Evolutionary conservation across 2,797 vertebrate genomes (phyloP).

Genomic region (Brotula barbata): DNA sequence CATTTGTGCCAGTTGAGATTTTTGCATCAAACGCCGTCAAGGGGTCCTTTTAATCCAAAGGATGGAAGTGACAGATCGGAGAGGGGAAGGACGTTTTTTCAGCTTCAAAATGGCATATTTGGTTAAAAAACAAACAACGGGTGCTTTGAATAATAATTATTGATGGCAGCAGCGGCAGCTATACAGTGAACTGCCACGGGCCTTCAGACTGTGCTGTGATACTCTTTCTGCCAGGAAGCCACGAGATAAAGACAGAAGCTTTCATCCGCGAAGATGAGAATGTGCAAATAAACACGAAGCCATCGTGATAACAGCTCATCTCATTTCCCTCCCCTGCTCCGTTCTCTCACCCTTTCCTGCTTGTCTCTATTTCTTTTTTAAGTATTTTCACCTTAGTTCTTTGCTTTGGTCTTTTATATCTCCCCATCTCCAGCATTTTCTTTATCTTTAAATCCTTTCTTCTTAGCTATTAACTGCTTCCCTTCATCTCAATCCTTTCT

Average conservation of each 20-base stretch:
- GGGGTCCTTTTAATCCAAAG: neutral
- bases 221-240: neutral
- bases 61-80: no score
- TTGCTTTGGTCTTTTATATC: conserved; percentile 20
- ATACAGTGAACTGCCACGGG: no score
- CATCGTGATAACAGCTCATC: conserved; percentile 21
- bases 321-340: conserved; percentile 31
- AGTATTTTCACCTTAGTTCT: conserved; percentile 35
- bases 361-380: conserved; percentile 51
- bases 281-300: conserved; percentile 20
- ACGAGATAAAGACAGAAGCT: neutral
- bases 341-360: conserved; percentile 58
- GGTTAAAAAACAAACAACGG: no score
- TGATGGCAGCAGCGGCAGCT: no score
- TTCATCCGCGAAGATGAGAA: conserved; percentile 1
- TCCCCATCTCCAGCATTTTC: neutral
- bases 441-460: conserved; percentile 13
- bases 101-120: no score
- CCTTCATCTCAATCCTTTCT: conserved; percentile 11
- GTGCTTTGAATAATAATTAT: no score
- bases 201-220: neutral
- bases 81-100: no score
- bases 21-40: neutral
- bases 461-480: conserved; percentile 8
- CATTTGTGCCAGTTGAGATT: neutral